Conservation (phyloP, 2,113 vertebrate species). For the Chaetodon trifascialis region DNA sequence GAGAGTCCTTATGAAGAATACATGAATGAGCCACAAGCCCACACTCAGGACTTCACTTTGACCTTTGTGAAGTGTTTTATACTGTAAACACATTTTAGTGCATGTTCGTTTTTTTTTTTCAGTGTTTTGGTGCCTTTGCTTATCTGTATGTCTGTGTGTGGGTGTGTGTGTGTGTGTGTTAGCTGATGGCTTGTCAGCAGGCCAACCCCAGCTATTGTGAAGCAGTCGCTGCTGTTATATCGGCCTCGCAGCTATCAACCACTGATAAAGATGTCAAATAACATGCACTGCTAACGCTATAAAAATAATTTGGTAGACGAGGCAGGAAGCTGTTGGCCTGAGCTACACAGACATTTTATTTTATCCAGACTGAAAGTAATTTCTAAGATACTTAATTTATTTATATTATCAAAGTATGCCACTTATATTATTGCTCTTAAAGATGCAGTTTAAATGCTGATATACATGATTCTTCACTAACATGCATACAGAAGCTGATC, state of each 20-base stretch:
- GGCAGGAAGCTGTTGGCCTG: constrained; percentile 4
- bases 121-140: constrained; percentile 6
- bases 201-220: constrained; percentile 51
- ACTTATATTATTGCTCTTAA: background rate
- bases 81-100: background rate
- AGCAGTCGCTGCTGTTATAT: constrained; percentile 29
- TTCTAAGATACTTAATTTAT: background rate
- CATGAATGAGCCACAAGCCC: background rate
- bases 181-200: constrained; percentile 39
- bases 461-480: background rate
- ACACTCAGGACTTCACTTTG: background rate
- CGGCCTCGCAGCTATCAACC: constrained; percentile 41
- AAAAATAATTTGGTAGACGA: constrained; percentile 45
- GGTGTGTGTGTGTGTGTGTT: constrained; percentile 20
- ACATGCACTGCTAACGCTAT: constrained; percentile 36
- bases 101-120: background rate
- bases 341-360: constrained; percentile 1
- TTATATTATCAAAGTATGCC: background rate
- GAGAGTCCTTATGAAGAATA: background rate
- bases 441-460: background rate
- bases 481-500: constrained; percentile 27
- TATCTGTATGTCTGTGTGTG: constrained; percentile 7
- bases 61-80: background rate
- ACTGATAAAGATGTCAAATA: constrained; percentile 57
- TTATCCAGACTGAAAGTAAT: background rate